These are phyloP conservation scores for Gnatocerus cornutus DNA, from an alignment of 2,888 invertebrate species.

Conservation along the genomic window DNA sequence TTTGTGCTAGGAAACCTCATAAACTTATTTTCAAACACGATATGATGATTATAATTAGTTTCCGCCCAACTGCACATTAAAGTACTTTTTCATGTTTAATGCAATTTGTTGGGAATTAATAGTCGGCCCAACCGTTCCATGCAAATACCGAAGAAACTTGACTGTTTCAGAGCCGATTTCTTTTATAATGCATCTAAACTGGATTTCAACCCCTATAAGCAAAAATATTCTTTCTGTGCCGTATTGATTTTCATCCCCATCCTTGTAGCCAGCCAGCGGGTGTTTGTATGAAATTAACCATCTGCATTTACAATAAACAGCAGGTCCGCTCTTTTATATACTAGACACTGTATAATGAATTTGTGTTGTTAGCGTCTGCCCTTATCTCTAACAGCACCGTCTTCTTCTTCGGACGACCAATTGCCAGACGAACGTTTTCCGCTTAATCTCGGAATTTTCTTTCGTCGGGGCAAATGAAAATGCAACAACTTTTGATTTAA, in stretches of 20 bases:
- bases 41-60: conserved; percentile 56
- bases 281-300: conserved; percentile 69
- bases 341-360: conserved; percentile 72
- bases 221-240: conserved; percentile 71
- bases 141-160: conserved; percentile 45
- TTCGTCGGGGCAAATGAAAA: conserved; percentile 23
- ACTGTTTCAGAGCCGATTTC: conserved; percentile 56
- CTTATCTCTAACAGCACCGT: conserved; percentile 54
- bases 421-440: conserved; percentile 31
- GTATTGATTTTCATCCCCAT: conserved; percentile 71
- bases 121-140: conserved; percentile 26
- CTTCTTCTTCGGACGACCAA: conserved; percentile 30
- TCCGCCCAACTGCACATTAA: conserved; percentile 53
- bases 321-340: conserved; percentile 69
- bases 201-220: conserved; percentile 68
- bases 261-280: conserved; percentile 67
- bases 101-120: conserved; percentile 41
- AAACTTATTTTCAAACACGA: conserved; percentile 54
- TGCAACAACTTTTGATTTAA: conserved; percentile 34
- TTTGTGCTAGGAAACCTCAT: conserved; percentile 48
- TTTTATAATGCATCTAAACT: conserved; percentile 63
- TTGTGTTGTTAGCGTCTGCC: conserved; percentile 66
- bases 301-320: conserved; percentile 70
- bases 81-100: conserved; percentile 42
- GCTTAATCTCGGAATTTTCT: conserved; percentile 33